phyloP scores from a whole-genome alignment of 1,140 invertebrate genomes.

The Pseudachorutes palmiensis region DNA sequence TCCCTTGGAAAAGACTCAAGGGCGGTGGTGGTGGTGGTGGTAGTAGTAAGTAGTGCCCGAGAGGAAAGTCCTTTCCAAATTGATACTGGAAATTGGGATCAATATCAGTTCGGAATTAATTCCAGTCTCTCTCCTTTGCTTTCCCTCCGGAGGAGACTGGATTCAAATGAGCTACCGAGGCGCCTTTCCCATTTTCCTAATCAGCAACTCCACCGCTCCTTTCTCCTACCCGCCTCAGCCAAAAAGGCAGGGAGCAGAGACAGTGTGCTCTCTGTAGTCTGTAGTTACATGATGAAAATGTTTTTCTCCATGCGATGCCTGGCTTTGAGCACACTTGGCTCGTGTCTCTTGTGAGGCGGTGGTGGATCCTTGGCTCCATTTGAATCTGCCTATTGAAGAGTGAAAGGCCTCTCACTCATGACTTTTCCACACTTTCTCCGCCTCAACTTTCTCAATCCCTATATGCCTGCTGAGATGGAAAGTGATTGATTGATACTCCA shows the following conservation, averaged over 20 bases:
- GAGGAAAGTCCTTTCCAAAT: neutral
- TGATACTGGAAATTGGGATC: conserved; percentile 1
- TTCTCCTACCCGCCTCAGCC: neutral
- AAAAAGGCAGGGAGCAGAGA: neutral
- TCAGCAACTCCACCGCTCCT: neutral
- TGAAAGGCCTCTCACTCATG: neutral
- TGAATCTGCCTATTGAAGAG: neutral
- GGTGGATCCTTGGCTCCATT: neutral
- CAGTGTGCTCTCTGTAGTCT: neutral
- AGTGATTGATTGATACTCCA: neutral
- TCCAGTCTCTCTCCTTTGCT: neutral
- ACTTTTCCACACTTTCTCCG: neutral
- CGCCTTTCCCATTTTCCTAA: neutral
- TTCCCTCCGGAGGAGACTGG: neutral
- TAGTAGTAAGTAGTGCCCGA: too few species aligned
- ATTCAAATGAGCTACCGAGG: neutral
- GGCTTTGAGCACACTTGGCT: neutral
- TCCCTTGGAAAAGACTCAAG: too few species aligned
- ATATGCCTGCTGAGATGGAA: neutral
- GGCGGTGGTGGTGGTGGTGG: too few species aligned
- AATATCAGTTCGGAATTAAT: neutral
- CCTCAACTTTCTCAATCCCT: neutral
- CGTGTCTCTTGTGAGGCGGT: neutral
- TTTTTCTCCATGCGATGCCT: neutral
- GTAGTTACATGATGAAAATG: neutral